Percentiles rank a stretch among this genome's conserved stretches.
Conservation (phyloP, 2,113 vertebrate genomes). For the Amia ocellicauda region DNA sequence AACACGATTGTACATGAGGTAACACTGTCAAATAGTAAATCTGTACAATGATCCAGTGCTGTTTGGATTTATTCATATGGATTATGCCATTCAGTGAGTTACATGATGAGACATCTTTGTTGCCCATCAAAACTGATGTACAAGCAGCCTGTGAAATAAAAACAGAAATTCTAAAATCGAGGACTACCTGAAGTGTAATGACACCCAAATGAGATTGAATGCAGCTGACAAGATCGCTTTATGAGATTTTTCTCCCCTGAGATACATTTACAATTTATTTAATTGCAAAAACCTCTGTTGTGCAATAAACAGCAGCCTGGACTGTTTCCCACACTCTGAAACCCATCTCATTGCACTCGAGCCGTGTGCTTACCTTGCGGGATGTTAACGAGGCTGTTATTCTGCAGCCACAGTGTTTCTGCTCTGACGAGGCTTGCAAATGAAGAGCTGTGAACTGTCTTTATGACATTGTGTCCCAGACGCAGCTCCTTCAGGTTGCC, state of each 20-base stretch:
- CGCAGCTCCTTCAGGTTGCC: conserved; percentile 17
- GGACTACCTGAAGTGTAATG: not conserved
- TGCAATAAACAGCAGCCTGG: not conserved
- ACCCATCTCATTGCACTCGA: not conserved
- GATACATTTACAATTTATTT: not conserved
- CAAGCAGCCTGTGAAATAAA: not conserved
- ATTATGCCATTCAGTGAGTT: not conserved
- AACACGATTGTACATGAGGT: too few relatives aligned
- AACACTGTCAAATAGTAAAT: too few relatives aligned
- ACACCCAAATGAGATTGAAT: not conserved
- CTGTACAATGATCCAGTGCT: too few relatives aligned
- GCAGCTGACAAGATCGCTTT: not conserved
- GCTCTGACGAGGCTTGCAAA: not conserved
- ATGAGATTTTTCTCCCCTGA: not conserved
- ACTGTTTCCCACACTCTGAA: not conserved
- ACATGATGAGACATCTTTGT: not conserved
- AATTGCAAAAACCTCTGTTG: not conserved
- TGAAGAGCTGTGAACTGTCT: not conserved
- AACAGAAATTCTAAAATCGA: not conserved
- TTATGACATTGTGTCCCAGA: conserved; percentile 22
- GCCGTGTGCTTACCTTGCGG: conserved; percentile 13
- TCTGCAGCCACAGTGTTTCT: conserved; percentile 18
- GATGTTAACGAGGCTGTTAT: conserved; percentile 14
- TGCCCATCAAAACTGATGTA: not conserved
- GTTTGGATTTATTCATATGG: not conserved